Evolutionary conservation across 2,113 vertebrate genomes (phyloP).

Genomic region (Erythrocebus patas): DNA sequence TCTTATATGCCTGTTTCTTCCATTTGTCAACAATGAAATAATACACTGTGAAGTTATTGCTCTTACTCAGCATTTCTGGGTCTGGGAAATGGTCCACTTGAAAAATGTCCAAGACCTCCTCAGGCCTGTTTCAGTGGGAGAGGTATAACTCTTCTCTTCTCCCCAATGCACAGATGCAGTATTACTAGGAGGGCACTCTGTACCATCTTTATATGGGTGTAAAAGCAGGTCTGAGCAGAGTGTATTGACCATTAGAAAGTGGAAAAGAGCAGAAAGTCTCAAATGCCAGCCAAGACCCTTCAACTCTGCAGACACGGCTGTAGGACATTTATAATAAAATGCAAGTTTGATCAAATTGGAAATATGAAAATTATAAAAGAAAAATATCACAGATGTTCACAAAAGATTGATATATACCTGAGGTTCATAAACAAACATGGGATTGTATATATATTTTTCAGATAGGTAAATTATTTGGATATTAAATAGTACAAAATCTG

Average conservation of each 20-base stretch:
- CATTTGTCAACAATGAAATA: not conserved
- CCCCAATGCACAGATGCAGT: rapidly evolving
- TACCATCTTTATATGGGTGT: not conserved
- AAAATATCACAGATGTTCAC: not conserved
- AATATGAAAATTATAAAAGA: not conserved
- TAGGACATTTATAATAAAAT: not conserved
- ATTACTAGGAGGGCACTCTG: not conserved
- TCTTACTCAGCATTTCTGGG: not conserved
- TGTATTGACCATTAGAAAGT: not conserved
- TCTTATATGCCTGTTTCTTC: not conserved
- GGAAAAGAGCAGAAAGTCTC: not conserved
- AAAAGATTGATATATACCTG: not conserved
- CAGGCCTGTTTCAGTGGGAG: not conserved
- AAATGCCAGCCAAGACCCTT: not conserved
- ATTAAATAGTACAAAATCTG: not conserved
- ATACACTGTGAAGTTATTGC: not conserved
- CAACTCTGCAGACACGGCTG: not conserved
- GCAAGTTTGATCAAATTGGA: not conserved
- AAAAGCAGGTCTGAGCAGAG: not conserved
- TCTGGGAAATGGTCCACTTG: not conserved
- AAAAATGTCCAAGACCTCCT: not conserved
- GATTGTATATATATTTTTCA: not conserved
- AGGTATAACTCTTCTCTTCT: not conserved
- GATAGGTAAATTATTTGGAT: not conserved
- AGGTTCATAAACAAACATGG: not conserved